Conservation (phyloP, 2,888 invertebrate species). For the Catocala sponsa region DNA sequence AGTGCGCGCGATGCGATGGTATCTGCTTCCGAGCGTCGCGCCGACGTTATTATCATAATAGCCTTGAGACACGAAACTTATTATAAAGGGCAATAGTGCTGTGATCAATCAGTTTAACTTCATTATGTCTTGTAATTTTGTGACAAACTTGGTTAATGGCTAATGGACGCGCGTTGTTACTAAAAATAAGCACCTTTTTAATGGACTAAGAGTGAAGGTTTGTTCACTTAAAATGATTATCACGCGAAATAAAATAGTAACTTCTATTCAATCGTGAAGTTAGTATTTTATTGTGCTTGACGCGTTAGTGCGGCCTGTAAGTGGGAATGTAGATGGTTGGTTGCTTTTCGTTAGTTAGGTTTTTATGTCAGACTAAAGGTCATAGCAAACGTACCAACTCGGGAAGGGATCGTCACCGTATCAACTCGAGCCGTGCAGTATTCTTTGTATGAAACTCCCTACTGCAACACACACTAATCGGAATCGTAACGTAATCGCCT, state of each 20-base stretch:
- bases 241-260: not conserved
- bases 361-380: no score
- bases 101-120: slow-evolving; percentile 77
- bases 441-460: no score
- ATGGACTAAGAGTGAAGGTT: not conserved
- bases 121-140: slow-evolving; percentile 63
- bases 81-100: slow-evolving; percentile 63
- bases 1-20: slow-evolving; percentile 83
- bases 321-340: no score
- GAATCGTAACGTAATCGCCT: no score
- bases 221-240: not conserved
- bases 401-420: no score
- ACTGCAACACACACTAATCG: no score
- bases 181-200: slow-evolving; percentile 7
- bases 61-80: slow-evolving; percentile 81
- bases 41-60: slow-evolving; percentile 82
- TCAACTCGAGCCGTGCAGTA: no score
- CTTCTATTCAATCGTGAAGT: no score
- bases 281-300: no score
- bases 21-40: slow-evolving; percentile 84
- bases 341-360: no score
- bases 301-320: no score
- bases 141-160: slow-evolving; percentile 22
- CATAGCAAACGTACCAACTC: no score
- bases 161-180: slow-evolving; percentile 7